These are phyloP conservation scores for Drosophila fungiperda DNA, from an alignment of 2,888 invertebrate species.

Conservation along the genomic window DNA sequence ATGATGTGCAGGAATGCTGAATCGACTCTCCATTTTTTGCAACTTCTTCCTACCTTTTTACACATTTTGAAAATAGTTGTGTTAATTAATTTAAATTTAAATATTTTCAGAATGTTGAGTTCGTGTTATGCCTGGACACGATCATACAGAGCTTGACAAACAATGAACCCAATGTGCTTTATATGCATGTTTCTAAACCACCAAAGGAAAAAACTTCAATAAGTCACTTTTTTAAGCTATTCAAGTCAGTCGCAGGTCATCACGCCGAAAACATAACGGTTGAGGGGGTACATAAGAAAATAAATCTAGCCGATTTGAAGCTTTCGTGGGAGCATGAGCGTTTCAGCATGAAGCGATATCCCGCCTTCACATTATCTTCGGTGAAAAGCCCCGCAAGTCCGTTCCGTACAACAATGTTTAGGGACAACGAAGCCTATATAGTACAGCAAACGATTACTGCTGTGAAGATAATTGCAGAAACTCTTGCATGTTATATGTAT, in stretches of 20 bases:
- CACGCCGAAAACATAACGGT: conserved; percentile 86
- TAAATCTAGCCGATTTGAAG: conserved; percentile 95
- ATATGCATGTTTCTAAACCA: conserved; percentile 98
- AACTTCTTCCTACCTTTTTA: neutral
- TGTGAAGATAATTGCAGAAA: conserved; percentile 91
- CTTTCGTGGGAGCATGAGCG: conserved; percentile 99
- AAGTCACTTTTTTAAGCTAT: conserved; percentile 88
- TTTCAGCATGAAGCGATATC: conserved; percentile 95
- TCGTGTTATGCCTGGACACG: conserved; percentile 95
- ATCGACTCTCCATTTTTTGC: neutral
- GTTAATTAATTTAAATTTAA: neutral
- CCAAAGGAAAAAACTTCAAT: conserved; percentile 94
- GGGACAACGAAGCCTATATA: conserved; percentile 71
- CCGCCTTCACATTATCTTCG: conserved; percentile 96
- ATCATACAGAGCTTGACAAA: conserved; percentile 87
- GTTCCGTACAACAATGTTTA: conserved; percentile 83
- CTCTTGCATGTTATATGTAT: conserved; percentile 93
- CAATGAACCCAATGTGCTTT: conserved; percentile 85
- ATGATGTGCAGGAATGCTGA: neutral
- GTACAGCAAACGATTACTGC: conserved; percentile 85
- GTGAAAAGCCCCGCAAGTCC: conserved; percentile 86
- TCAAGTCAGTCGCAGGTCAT: conserved; percentile 87
- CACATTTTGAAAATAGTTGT: neutral
- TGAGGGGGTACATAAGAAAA: conserved; percentile 96
- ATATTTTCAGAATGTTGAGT: conserved; percentile 90